phyloP scores from a whole-genome alignment of 2,888 invertebrate species.

The Drosophila maculinotata region DNA sequence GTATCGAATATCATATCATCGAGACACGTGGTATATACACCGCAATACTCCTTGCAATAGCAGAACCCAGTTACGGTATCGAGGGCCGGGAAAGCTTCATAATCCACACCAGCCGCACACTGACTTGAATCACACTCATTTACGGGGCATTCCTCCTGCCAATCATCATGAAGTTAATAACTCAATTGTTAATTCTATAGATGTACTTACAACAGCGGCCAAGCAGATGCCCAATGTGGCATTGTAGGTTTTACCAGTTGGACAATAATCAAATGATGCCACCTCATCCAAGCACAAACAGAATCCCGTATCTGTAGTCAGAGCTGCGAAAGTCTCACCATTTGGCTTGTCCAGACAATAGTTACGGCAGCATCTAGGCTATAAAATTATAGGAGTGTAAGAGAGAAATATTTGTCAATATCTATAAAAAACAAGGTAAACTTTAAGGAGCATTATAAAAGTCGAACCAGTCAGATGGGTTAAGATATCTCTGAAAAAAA shows the following conservation, averaged over 20 bases:
- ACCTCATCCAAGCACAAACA: conserved; percentile 59
- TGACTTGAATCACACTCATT: conserved; percentile 42
- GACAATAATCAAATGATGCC: conserved; percentile 47
- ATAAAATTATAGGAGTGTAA: neutral
- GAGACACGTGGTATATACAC: conserved; percentile 47
- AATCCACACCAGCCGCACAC: conserved; percentile 13
- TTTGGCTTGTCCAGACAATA: conserved; percentile 47
- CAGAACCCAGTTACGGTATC: conserved; percentile 62
- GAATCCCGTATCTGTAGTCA: conserved; percentile 54
- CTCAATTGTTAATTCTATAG: too few relatives aligned
- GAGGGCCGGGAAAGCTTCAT: conserved; percentile 34
- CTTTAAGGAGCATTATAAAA: too few relatives aligned
- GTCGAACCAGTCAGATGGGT: too few relatives aligned
- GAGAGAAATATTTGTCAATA: too few relatives aligned
- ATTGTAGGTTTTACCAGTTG: conserved; percentile 33
- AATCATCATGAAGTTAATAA: neutral
- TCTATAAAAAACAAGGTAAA: too few relatives aligned
- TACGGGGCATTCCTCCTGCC: conserved; percentile 29
- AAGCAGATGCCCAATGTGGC: conserved; percentile 16
- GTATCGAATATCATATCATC: conserved; percentile 43
- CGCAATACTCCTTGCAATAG: conserved; percentile 50
- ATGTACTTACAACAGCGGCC: conserved; percentile 5
- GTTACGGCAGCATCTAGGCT: conserved; percentile 68
- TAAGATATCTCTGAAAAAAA: too few relatives aligned
- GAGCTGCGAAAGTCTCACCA: conserved; percentile 51